Evolutionary conservation across 2,113 vertebrate species (phyloP).

Genomic region (Plestiodon gilberti): DNA sequence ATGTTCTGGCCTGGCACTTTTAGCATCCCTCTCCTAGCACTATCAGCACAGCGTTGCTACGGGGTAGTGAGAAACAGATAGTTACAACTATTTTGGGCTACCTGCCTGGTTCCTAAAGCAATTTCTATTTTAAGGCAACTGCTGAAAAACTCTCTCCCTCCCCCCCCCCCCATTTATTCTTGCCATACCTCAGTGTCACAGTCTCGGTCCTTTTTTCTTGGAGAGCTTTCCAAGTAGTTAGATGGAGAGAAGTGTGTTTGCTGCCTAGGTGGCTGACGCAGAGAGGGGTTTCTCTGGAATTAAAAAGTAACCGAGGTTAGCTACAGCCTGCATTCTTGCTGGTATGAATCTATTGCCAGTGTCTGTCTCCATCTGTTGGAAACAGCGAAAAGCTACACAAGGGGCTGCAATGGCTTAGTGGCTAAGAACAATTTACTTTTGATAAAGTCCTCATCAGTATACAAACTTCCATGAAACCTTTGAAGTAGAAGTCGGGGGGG

Average conservation of each 20-base stretch:
- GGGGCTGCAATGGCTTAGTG: too few relatives aligned
- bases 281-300: slow-evolving; percentile 44
- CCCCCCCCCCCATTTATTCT: background rate
- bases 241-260: background rate
- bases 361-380: background rate
- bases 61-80: background rate
- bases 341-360: too few relatives aligned
- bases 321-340: too few relatives aligned
- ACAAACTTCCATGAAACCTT: too few relatives aligned
- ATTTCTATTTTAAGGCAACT: background rate
- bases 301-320: background rate
- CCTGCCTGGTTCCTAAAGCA: too few relatives aligned
- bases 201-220: background rate
- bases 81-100: background rate
- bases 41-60: background rate
- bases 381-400: background rate
- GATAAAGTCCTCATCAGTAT: too few relatives aligned
- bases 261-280: accelerated
- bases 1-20: background rate
- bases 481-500: too few relatives aligned
- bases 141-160: background rate
- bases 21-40: too few relatives aligned
- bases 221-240: background rate
- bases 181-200: slow-evolving; percentile 32
- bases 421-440: too few relatives aligned